These are phyloP conservation scores for Drepana arcuata DNA, from an alignment of 1,140 invertebrate genomes.

Conservation along the genomic window DNA sequence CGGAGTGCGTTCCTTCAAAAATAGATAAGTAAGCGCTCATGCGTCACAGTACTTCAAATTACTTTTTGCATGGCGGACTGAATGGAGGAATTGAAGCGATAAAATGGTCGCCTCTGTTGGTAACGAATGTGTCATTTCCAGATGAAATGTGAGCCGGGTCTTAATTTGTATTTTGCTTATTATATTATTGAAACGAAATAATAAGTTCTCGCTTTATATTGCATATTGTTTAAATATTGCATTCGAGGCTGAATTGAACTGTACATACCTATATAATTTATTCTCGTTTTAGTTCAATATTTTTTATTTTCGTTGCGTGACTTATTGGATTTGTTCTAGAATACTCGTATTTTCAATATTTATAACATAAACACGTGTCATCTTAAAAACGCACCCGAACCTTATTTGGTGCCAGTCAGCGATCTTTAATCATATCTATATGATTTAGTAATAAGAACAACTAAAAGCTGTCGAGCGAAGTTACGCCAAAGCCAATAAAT, in stretches of 20 bases:
- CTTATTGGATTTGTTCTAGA: too few relatives aligned
- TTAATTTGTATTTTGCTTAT: constrained; percentile 25
- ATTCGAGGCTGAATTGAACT: neutral
- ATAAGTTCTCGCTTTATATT: too few relatives aligned
- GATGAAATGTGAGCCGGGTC: constrained; percentile 32
- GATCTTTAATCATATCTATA: constrained; percentile 40
- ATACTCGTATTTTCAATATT: too few relatives aligned
- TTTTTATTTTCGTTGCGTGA: too few relatives aligned
- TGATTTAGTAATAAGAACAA: constrained; percentile 63
- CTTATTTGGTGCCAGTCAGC: constrained; percentile 44
- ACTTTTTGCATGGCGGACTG: constrained; percentile 51
- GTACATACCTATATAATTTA: too few relatives aligned
- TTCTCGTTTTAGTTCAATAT: too few relatives aligned
- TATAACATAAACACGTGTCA: too few relatives aligned
- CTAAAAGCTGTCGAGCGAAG: constrained; percentile 46
- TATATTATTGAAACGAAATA: too few relatives aligned
- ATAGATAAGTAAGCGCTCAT: constrained; percentile 43
- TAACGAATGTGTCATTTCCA: constrained; percentile 54
- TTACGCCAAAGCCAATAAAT: constrained; percentile 59
- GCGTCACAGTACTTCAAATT: constrained; percentile 48
- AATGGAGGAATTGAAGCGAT: constrained; percentile 52
- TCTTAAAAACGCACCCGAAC: too few relatives aligned
- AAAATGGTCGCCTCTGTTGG: constrained; percentile 39
- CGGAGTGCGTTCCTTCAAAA: constrained; percentile 52
- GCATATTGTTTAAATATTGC: too few relatives aligned